Evolutionary conservation across 2,113 vertebrate genomes (phyloP), one percentile per base, ranked within the genome.

Genomic region (Chlorocebus sabaeus): DNA sequence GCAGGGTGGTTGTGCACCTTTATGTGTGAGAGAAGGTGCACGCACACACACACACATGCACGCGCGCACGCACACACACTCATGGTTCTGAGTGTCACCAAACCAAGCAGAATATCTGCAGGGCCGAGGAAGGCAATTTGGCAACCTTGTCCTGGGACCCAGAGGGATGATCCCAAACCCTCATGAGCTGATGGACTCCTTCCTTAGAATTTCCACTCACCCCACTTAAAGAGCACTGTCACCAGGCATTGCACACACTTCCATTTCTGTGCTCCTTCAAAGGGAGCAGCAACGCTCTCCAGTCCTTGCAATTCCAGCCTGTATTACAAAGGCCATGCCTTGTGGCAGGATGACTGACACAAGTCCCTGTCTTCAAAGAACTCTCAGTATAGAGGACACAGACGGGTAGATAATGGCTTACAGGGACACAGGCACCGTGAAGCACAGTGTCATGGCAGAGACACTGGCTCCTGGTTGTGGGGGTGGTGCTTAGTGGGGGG

Each of bases 1-100:
- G 98, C 95, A 89, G 88, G 35, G 30, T 14, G 17, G 4, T 25
- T 94, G 94, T 80, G 92, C 27, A 96, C 96, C 92, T 97, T 91
- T 92, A 43, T 96, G 93, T 89, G 40, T 97, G 25, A 25, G n/a
- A 64, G 35, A 86, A 16, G 30, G 22, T 59, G 18, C 27, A n/a
- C 14, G 2, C 38, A 0, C 55, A 50, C 9, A 20, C 70, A 9
- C 38, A 0, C 73, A 0, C 57, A 10, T 75, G 78, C 32, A 83
- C 81, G 7, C 48, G 2, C 20, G 11, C 20, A 0, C 64, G 0
- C 70, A 0, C 59, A 18, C 79, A 79, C 32, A 81, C 75, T 27
- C 89, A 96, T 10, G n/a, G 43, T 20, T n/a, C 59, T 38, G 20
- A 87, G 76, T 0, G 2, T 89, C 57, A 38, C 35, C 30, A 76